Evolutionary conservation across 2,888 invertebrate genomes (phyloP).

Genomic region (Tenthredo livida): DNA sequence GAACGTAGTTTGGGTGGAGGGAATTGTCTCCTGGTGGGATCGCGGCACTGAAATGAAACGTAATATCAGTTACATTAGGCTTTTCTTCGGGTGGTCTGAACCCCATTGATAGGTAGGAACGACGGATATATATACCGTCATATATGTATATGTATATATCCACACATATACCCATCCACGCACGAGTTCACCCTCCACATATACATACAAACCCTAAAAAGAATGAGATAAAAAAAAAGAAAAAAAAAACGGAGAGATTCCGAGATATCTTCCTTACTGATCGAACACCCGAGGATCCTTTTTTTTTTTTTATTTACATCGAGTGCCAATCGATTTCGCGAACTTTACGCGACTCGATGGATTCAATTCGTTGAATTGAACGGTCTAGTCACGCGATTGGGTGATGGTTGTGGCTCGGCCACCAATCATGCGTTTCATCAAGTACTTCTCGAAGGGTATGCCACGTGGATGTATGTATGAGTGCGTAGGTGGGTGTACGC

Average conservation of each 20-base stretch:
- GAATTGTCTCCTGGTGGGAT: constrained; percentile 48
- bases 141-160: neutral
- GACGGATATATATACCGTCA: constrained; percentile 15
- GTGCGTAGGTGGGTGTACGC: neutral
- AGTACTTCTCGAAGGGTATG: neutral
- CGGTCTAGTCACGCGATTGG: constrained; percentile 34
- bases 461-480: neutral
- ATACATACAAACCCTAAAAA: neutral
- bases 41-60: constrained; percentile 48
- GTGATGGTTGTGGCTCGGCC: neutral
- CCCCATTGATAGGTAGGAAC: constrained; percentile 46
- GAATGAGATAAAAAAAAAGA: no score
- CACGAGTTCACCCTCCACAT: neutral
- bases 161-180: neutral
- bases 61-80: constrained; percentile 52
- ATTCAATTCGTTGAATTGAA: constrained; percentile 41
- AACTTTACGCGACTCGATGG: constrained; percentile 42
- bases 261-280: constrained; percentile 37
- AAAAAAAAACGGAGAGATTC: constrained; percentile 7
- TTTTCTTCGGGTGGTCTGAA: constrained; percentile 48
- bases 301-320: constrained; percentile 49
- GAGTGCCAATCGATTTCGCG: constrained; percentile 40
- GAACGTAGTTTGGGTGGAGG: neutral
- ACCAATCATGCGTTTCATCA: constrained; percentile 7
- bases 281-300: constrained; percentile 40